Evolutionary conservation across 1,140 invertebrate species (phyloP).

Genomic region (Nebria ingens): DNA sequence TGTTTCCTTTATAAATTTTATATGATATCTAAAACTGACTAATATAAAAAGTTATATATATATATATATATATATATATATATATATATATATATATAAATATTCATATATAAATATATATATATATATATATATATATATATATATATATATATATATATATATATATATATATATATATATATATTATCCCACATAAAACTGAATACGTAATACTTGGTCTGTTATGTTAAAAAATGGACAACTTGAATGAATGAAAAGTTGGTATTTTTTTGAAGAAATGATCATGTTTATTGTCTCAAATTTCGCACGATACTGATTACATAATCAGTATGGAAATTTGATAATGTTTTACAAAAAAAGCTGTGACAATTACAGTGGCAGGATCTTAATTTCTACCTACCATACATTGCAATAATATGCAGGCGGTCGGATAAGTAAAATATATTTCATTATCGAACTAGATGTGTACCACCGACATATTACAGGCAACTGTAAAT

Average conservation of each 20-base stretch:
- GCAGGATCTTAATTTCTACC: not conserved
- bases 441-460: not conserved
- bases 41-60: too few relatives aligned
- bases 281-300: slow-evolving; percentile 2
- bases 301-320: not conserved
- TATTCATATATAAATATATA: not conserved
- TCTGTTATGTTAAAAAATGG: too few relatives aligned
- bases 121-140: not conserved
- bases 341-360: slow-evolving; percentile 2
- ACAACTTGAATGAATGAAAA: not conserved
- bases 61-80: too few relatives aligned
- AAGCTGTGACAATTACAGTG: slow-evolving; percentile 7
- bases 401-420: not conserved
- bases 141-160: not conserved
- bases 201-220: too few relatives aligned
- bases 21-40: too few relatives aligned
- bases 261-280: not conserved
- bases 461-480: not conserved
- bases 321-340: not conserved
- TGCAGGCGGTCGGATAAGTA: not conserved
- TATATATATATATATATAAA: too few relatives aligned
- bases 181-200: not conserved
- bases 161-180: not conserved
- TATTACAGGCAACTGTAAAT: not conserved
- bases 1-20: too few relatives aligned